A percentile compares a stretch with the other conserved stretches of the same genome.
Evolutionary conservation across 1,140 invertebrate genomes (phyloP).

Genomic region (Bicyclus anynana): DNA sequence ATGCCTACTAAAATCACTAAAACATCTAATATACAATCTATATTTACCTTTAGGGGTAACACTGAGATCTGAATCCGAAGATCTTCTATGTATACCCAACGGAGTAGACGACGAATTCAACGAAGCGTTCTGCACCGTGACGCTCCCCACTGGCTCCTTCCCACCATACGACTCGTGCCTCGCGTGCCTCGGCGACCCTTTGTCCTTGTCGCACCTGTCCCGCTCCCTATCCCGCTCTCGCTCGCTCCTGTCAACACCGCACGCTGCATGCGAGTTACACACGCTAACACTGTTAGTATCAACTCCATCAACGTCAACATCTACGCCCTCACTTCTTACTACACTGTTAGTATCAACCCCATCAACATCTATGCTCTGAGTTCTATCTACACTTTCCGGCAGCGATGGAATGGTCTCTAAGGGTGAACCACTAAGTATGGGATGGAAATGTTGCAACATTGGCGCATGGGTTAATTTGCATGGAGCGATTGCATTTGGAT

Average conservation of each 20-base stretch:
- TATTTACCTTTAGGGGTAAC: conserved; percentile 91
- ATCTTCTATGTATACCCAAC: conserved; percentile 84
- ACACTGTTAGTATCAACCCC: conserved; percentile 56
- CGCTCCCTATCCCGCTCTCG: conserved; percentile 55
- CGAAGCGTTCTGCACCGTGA: conserved; percentile 38
- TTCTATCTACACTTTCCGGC: conserved; percentile 53
- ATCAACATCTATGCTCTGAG: conserved; percentile 55
- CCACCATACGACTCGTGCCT: conserved; percentile 65
- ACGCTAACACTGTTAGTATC: conserved; percentile 67
- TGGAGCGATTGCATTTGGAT: conserved; percentile 40
- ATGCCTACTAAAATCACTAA: no score
- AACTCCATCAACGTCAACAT: conserved; percentile 50
- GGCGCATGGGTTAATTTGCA: conserved; percentile 50
- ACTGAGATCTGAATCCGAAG: conserved; percentile 95
- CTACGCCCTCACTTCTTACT: conserved; percentile 53
- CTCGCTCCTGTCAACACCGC: conserved; percentile 66
- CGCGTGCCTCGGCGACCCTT: conserved; percentile 59
- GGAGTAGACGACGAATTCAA: conserved; percentile 78
- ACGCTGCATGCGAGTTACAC: conserved; percentile 76
- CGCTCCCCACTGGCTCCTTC: conserved; percentile 35
- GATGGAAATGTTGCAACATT: conserved; percentile 60
- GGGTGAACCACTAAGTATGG: conserved; percentile 52
- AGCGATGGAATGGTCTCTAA: conserved; percentile 69
- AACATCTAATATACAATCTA: not conserved
- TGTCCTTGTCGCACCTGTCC: conserved; percentile 53